A percentile compares a stretch with the other conserved stretches of the same genome.
Conservation (phyloP, 2,113 vertebrate species). For the Rynchops niger region DNA sequence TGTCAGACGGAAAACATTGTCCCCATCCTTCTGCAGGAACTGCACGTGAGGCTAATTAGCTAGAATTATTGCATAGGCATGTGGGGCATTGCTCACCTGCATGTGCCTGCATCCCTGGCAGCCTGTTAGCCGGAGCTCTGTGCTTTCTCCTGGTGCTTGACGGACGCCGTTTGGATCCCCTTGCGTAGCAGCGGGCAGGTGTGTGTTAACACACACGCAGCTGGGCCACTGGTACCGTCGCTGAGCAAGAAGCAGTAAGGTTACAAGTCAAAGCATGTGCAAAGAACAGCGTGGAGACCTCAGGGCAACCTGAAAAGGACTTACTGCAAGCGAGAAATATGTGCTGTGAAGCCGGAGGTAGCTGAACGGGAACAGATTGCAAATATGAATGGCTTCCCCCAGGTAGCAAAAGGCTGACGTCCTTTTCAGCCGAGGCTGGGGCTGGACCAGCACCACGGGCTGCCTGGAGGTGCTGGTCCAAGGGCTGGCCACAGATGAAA, state of each 20-base stretch:
- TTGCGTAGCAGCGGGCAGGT: fast-evolving
- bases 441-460: fast-evolving
- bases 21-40: background rate
- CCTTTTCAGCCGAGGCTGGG: background rate
- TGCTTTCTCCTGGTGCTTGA: background rate
- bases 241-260: background rate
- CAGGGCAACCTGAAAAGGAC: fast-evolving
- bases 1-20: background rate
- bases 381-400: background rate
- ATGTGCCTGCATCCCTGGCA: background rate
- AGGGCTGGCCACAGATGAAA: too few relatives aligned
- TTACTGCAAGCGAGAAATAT: background rate
- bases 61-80: background rate
- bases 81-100: background rate
- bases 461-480: background rate
- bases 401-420: background rate
- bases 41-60: background rate
- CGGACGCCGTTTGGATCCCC: fast-evolving
- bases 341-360: background rate
- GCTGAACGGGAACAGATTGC: background rate
- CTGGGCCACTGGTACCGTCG: fast-evolving
- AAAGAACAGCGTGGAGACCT: background rate
- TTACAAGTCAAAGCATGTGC: background rate
- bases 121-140: background rate
- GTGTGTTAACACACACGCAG: background rate